phyloP scores from a whole-genome alignment of 2,113 vertebrate species.

The Oreochromis spilurus region DNA sequence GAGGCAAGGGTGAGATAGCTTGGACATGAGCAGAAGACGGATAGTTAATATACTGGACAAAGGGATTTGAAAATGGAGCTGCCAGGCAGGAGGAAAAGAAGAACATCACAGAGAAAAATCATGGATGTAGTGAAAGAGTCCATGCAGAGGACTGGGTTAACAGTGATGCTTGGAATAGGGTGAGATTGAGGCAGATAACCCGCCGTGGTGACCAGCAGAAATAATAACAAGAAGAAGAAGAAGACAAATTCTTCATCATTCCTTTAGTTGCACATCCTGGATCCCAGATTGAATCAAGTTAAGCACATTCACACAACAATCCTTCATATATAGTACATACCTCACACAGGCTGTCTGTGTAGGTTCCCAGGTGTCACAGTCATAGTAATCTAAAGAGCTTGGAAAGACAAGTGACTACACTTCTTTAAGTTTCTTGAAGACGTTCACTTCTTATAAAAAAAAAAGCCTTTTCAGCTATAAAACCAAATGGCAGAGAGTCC shows the following conservation, averaged over 20 bases:
- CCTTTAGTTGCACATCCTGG: background rate
- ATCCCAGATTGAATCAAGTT: background rate
- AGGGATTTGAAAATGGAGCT: background rate
- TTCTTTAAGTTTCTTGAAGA: background rate
- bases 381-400: background rate
- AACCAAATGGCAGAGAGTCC: background rate
- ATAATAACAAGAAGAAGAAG: background rate
- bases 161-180: background rate
- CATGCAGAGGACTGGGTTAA: background rate
- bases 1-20: background rate
- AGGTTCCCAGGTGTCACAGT: accelerated
- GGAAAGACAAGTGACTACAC: background rate
- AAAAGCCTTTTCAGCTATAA: background rate
- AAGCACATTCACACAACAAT: background rate
- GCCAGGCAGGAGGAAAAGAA: background rate
- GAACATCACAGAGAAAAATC: background rate
- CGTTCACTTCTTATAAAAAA: background rate
- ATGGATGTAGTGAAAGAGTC: background rate
- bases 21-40: background rate
- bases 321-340: background rate
- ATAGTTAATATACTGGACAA: background rate
- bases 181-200: background rate
- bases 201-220: background rate
- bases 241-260: background rate
- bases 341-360: background rate